These are phyloP conservation scores for Narcine bancroftii DNA, from an alignment of 2,113 vertebrate species.

Conservation along the genomic window DNA sequence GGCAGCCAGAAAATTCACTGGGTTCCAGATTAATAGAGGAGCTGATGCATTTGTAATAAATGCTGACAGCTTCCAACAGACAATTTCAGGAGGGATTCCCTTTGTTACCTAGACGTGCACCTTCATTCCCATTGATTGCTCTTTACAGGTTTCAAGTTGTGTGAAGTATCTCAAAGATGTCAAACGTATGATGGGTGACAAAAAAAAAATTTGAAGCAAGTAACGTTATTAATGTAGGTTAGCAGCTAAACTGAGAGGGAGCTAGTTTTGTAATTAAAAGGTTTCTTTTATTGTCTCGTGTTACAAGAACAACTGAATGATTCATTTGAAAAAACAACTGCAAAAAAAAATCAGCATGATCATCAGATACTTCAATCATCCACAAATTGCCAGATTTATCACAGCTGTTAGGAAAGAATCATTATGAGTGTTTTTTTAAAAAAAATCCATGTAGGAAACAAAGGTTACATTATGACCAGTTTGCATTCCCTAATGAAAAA, in stretches of 20 bases:
- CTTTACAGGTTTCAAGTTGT: not conserved
- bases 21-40: not conserved
- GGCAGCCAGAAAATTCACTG: not conserved
- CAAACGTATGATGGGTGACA: not conserved
- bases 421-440: not conserved
- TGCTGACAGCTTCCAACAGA: not conserved
- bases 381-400: not conserved
- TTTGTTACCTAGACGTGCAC: not conserved
- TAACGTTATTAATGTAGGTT: not conserved
- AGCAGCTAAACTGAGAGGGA: not conserved
- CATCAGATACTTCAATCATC: not conserved
- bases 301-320: not conserved
- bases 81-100: not conserved
- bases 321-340: not conserved
- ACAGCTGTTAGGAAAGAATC: not conserved
- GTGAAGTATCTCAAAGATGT: not conserved
- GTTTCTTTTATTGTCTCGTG: no score
- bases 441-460: not conserved
- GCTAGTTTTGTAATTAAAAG: not conserved
- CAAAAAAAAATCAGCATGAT: not conserved
- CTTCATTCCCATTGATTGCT: not conserved
- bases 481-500: not conserved
- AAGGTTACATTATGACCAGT: not conserved
- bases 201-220: not conserved
- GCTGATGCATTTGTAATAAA: not conserved